These are phyloP conservation scores for Amphimedon queenslandica DNA, from an alignment of 37 sponge, comb jelly and placozoan genomes.

Conservation along the genomic window DNA sequence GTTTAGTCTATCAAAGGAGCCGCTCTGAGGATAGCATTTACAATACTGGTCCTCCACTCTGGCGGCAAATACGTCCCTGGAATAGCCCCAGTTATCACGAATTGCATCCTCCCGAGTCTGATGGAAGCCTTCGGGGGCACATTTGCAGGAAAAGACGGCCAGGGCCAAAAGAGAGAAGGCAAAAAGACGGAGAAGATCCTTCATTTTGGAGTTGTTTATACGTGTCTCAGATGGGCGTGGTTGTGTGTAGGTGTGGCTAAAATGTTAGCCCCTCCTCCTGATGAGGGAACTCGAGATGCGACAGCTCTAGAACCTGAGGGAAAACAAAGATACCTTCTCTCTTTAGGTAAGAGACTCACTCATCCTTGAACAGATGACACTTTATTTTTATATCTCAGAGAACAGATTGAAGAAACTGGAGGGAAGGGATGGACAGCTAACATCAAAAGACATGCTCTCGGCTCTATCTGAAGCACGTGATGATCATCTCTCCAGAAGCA, in stretches of 20 bases:
- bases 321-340: constrained; percentile 28
- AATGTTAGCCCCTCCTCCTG: constrained; percentile 27
- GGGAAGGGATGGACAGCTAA: neutral
- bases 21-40: neutral
- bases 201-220: too few species aligned
- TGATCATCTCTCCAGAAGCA: constrained; percentile 35
- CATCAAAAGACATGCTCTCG: constrained; percentile 6
- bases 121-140: neutral
- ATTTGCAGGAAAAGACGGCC: neutral
- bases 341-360: constrained; percentile 32
- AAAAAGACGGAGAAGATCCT: neutral
- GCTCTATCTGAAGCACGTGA: constrained; percentile 34
- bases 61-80: neutral
- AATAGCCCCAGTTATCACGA: neutral
- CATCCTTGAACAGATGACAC: neutral
- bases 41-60: neutral
- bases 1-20: too few species aligned
- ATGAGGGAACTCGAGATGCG: neutral
- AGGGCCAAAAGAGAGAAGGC: neutral
- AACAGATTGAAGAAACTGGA: constrained; percentile 3
- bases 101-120: neutral
- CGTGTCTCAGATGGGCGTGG: neutral
- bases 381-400: neutral
- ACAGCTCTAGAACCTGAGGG: constrained; percentile 32
- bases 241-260: neutral